phyloP scores from a whole-genome alignment of 2,797 vertebrate species.

The Gobio occitaniae region DNA sequence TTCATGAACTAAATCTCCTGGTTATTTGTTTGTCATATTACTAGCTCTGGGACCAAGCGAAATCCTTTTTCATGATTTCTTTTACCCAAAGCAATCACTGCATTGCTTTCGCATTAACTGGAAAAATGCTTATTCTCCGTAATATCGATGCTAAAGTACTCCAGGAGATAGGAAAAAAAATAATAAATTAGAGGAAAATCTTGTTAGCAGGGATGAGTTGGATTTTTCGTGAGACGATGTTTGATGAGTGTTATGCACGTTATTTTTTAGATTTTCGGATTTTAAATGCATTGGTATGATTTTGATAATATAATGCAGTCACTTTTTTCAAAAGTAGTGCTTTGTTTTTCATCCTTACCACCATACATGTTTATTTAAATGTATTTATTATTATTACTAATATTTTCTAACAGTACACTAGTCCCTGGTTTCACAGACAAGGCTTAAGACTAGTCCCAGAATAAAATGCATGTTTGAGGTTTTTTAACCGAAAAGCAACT shows the following conservation, averaged over 20 bases:
- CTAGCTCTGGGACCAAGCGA: slow-evolving; percentile 15
- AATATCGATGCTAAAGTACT: slow-evolving; percentile 52
- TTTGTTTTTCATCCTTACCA: neutral
- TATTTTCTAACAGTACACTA: neutral
- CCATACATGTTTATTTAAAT: neutral
- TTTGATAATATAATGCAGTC: neutral
- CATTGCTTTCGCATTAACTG: slow-evolving; percentile 48
- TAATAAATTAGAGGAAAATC: slow-evolving; percentile 56
- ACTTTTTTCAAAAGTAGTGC: neutral
- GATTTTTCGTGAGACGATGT: slow-evolving; percentile 10
- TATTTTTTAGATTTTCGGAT: slow-evolving; percentile 39
- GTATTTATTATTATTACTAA: neutral
- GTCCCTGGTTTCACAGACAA: too few species aligned
- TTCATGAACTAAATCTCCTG: slow-evolving; percentile 40
- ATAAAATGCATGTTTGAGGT: too few species aligned
- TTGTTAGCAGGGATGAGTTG: slow-evolving; percentile 53
- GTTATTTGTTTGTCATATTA: slow-evolving; percentile 36
- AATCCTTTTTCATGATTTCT: slow-evolving; percentile 52
- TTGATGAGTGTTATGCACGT: neutral
- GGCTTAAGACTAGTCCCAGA: too few species aligned
- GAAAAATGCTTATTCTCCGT: slow-evolving; percentile 52
- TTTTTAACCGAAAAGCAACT: too few species aligned
- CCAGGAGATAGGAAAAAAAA: slow-evolving; percentile 44
- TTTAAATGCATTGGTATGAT: neutral
- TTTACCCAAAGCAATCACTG: slow-evolving; percentile 48